These are phyloP conservation scores for Scolopax bukidnonensis DNA, from an alignment of 2,797 vertebrate genomes.

Conservation along the genomic window DNA sequence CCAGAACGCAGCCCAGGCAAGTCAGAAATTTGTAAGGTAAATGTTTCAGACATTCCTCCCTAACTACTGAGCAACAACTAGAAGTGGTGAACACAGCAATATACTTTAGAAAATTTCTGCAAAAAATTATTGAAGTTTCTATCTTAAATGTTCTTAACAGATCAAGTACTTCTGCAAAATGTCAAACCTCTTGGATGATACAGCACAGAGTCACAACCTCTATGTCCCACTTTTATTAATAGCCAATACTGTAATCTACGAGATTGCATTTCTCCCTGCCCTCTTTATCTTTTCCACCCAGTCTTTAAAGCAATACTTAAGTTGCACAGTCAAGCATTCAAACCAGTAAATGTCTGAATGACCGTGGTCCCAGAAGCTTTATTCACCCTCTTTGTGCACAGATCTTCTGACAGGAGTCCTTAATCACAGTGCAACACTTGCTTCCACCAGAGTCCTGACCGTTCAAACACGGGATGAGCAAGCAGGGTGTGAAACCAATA, in stretches of 20 bases:
- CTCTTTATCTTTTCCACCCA: not conserved
- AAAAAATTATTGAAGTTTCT: not conserved
- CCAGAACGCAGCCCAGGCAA: not conserved
- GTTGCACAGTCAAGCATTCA: not conserved
- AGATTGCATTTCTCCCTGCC: rapidly evolving
- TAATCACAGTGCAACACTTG: not conserved
- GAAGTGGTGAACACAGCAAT: not conserved
- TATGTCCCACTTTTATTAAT: not conserved
- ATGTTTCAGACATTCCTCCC: slow-evolving; percentile 8
- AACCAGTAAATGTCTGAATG: not conserved
- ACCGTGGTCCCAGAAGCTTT: not conserved
- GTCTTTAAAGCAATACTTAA: not conserved
- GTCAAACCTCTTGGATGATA: not conserved
- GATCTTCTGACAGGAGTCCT: not conserved
- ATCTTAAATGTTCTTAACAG: not conserved
- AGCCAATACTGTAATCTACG: not conserved
- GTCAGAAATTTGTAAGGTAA: not conserved
- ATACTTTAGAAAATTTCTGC: not conserved
- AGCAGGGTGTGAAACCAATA: not conserved
- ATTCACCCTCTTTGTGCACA: not conserved
- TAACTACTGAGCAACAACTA: not conserved
- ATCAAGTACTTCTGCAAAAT: not conserved
- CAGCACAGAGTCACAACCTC: not conserved
- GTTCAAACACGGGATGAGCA: not conserved
- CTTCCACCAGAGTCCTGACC: not conserved